These are phyloP conservation scores for Digitonthophagus gazella DNA, from an alignment of 2,888 invertebrate species.

Conservation along the genomic window DNA sequence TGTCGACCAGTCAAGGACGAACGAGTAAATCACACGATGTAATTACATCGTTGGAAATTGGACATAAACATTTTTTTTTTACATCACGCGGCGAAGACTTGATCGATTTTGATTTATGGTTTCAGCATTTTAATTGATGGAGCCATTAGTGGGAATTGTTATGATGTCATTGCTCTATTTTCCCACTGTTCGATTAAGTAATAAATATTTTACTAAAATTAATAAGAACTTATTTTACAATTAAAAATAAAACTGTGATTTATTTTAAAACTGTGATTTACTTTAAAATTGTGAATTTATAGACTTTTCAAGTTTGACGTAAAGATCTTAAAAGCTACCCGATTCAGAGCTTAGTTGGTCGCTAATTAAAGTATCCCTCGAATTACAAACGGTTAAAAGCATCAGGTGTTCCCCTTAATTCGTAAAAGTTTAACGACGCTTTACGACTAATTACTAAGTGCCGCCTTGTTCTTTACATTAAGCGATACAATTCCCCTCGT, in stretches of 20 bases:
- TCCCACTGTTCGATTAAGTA: neutral
- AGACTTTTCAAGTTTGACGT: neutral
- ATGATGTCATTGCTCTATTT: neutral
- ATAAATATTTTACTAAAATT: neutral
- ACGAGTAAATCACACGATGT: neutral
- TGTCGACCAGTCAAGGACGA: neutral
- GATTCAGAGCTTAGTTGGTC: neutral
- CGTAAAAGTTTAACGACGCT: neutral
- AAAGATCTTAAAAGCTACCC: neutral
- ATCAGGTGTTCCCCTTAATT: neutral
- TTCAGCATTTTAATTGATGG: neutral
- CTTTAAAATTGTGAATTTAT: too few species aligned
- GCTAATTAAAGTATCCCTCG: neutral
- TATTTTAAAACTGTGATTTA: too few species aligned
- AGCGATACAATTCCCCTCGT: neutral
- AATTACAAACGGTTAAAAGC: neutral
- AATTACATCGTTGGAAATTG: neutral
- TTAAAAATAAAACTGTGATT: neutral
- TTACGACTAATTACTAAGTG: neutral
- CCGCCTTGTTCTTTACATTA: neutral
- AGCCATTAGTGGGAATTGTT: neutral
- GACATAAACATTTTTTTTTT: neutral
- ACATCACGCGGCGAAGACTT: neutral
- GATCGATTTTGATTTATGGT: neutral
- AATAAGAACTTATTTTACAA: neutral